Evolutionary conservation across 1,140 invertebrate species (phyloP).

Genomic region (Lepidurus packardi): DNA sequence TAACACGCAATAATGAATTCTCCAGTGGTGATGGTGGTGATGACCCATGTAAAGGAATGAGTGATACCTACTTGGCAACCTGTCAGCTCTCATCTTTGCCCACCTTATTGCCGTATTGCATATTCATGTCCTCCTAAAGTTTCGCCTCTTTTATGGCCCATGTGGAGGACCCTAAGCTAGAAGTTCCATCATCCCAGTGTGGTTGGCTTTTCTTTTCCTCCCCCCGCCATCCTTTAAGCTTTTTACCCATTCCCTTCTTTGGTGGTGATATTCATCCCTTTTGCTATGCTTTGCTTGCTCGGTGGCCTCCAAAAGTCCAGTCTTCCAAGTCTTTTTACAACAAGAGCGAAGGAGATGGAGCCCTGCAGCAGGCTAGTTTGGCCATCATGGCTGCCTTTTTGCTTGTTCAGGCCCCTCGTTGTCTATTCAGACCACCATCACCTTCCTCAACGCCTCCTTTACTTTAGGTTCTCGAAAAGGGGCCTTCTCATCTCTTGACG

Average conservation of each 20-base stretch:
- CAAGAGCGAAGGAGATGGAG: slow-evolving; percentile 7
- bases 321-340: not conserved
- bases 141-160: not conserved
- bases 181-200: slow-evolving; percentile 4
- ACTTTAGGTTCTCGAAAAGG: slow-evolving; percentile 1
- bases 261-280: not conserved
- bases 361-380: slow-evolving; percentile 13
- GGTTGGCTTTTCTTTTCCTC: not conserved
- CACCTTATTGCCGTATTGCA: slow-evolving; percentile 16
- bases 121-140: not conserved
- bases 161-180: not conserved
- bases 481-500: slow-evolving; percentile 13
- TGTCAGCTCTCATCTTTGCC: slow-evolving; percentile 8
- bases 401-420: slow-evolving; percentile 20
- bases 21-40: slow-evolving; percentile 4
- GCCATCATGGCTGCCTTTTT: slow-evolving; percentile 18
- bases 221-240: not conserved
- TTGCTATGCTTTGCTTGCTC: not conserved
- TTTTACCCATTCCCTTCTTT: slow-evolving; percentile 8
- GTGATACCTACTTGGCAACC: not conserved
- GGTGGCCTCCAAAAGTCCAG: slow-evolving; percentile 20
- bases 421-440: slow-evolving; percentile 21
- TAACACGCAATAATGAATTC: not conserved
- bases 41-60: slow-evolving; percentile 11
- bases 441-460: slow-evolving; percentile 13